Conservation (phyloP, 1,140 invertebrate species). For the Drosophila mayri region DNA sequence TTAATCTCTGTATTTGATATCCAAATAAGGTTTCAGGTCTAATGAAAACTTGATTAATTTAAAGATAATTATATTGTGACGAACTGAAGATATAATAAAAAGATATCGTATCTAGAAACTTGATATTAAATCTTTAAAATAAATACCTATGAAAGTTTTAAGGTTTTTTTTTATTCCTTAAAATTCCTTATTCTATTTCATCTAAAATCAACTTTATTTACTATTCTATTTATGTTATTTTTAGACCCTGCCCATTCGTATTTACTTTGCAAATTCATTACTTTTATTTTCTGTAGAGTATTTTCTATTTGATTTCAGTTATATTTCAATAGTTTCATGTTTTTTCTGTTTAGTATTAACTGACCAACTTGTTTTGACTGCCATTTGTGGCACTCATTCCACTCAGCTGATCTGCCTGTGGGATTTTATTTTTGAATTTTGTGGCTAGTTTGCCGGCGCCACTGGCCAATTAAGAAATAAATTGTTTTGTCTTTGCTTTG, state of each 20-base stretch:
- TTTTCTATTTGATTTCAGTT: slow-evolving; percentile 23
- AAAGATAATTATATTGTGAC: neutral
- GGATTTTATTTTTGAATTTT: slow-evolving; percentile 49
- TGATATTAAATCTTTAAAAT: neutral
- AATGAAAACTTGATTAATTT: neutral
- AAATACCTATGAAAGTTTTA: neutral
- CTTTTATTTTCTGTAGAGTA: slow-evolving; percentile 11
- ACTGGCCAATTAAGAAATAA: slow-evolving; percentile 64
- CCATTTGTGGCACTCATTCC: slow-evolving; percentile 15
- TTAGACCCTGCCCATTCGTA: neutral
- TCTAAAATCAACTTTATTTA: neutral
- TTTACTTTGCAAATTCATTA: neutral
- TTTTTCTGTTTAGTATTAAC: slow-evolving; percentile 34
- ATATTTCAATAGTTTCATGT: slow-evolving; percentile 10
- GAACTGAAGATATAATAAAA: neutral
- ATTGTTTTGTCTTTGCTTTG: slow-evolving; percentile 51
- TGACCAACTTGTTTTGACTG: slow-evolving; percentile 31
- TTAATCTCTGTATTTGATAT: neutral
- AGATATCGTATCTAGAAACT: neutral
- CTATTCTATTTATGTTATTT: neutral
- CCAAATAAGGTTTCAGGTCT: too few relatives aligned
- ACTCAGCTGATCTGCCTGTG: slow-evolving; percentile 5
- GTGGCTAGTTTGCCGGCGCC: slow-evolving; percentile 47
- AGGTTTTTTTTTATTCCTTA: neutral
- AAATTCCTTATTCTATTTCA: neutral